These are phyloP conservation scores for Drosophila crucigera DNA, from an alignment of 2,888 invertebrate genomes.

Conservation along the genomic window DNA sequence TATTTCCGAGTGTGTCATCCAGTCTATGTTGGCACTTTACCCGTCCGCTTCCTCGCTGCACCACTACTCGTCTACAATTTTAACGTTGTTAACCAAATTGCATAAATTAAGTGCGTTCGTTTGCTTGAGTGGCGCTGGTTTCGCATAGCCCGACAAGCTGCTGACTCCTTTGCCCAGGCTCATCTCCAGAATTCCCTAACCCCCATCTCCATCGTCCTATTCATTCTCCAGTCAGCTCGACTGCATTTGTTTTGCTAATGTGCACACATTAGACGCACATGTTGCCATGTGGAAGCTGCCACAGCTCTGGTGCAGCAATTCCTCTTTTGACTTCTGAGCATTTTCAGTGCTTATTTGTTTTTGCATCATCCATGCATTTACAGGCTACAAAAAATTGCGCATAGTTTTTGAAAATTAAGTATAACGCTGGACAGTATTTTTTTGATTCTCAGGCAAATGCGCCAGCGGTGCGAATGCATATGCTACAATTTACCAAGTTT, in stretches of 20 bases:
- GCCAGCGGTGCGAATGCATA: not conserved
- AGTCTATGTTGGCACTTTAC: slow-evolving; percentile 16
- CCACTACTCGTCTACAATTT: slow-evolving; percentile 70
- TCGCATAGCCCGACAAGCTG: slow-evolving; percentile 52
- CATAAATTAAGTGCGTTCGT: slow-evolving; percentile 84
- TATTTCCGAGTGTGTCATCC: slow-evolving; percentile 1
- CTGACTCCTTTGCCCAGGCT: slow-evolving; percentile 29
- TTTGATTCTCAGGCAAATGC: slow-evolving; percentile 67
- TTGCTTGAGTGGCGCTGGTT: slow-evolving; percentile 75
- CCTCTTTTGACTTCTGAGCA: slow-evolving; percentile 19
- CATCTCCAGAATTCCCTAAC: slow-evolving; percentile 3
- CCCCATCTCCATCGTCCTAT: slow-evolving; percentile 15
- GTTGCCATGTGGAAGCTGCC: slow-evolving; percentile 54
- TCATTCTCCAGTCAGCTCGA: slow-evolving; percentile 46
- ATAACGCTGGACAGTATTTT: slow-evolving; percentile 34
- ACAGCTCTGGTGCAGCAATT: slow-evolving; percentile 33
- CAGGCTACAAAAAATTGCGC: slow-evolving; percentile 10
- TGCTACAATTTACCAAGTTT: slow-evolving; percentile 15
- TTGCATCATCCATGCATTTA: not conserved
- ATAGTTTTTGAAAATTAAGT: slow-evolving; percentile 49
- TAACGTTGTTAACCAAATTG: slow-evolving; percentile 84
- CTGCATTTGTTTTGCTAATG: slow-evolving; percentile 80
- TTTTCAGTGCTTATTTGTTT: slow-evolving; percentile 37
- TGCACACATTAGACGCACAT: slow-evolving; percentile 79
- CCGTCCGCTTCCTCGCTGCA: not conserved